phyloP scores from a whole-genome alignment of 2,113 vertebrate genomes.

The Melanerpes aurifrons region DNA sequence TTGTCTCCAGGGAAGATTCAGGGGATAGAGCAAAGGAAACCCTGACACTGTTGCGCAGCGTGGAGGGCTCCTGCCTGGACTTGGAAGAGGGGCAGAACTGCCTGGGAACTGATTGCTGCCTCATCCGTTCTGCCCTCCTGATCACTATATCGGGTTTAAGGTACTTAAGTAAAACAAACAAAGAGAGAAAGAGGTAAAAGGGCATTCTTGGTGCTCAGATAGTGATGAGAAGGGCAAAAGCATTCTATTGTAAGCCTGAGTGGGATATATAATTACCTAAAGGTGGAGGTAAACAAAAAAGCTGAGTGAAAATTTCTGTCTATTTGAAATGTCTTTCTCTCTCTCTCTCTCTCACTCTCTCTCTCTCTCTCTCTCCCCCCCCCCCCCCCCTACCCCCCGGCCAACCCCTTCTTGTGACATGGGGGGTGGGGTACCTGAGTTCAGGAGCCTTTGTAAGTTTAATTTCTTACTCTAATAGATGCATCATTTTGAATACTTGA shows the following conservation, averaged over 20 bases:
- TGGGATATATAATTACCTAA: constrained; percentile 8
- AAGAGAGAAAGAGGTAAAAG: constrained; percentile 18
- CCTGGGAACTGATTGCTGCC: neutral
- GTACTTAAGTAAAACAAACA: constrained; percentile 33
- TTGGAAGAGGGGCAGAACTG: fast-evolving
- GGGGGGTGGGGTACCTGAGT: neutral
- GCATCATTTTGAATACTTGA: neutral
- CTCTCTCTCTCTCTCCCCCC: neutral
- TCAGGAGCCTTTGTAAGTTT: neutral
- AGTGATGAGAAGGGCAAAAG: neutral
- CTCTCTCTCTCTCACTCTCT: neutral
- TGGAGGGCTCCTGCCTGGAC: neutral
- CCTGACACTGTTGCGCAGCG: neutral
- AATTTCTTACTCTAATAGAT: neutral
- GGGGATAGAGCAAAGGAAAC: neutral
- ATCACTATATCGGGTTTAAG: neutral
- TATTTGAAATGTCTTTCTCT: neutral
- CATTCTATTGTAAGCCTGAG: neutral
- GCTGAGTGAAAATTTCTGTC: neutral
- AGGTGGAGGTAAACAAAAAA: constrained; percentile 17
- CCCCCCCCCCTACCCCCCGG: no score
- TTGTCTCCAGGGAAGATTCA: fast-evolving
- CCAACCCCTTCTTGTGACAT: neutral
- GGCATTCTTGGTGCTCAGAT: neutral
- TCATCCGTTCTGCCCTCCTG: neutral